Conservation (phyloP, 2,113 vertebrate species). For the Nycticebus coucang region DNA sequence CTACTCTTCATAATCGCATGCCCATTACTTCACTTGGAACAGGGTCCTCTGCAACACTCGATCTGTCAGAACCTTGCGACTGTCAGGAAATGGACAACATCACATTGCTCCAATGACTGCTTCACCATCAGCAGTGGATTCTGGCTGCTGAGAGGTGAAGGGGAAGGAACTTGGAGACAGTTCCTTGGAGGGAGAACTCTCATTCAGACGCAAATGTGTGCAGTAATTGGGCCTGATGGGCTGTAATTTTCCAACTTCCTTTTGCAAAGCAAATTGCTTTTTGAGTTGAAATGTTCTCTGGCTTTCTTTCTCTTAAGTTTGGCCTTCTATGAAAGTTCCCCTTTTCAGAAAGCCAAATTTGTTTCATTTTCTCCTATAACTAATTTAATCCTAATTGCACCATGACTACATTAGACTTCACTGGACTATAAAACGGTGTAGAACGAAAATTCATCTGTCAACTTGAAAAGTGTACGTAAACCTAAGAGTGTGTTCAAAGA, state of each 20-base stretch:
- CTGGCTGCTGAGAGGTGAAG: slow-evolving; percentile 49
- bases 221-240: slow-evolving; percentile 46
- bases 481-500: slow-evolving; percentile 39
- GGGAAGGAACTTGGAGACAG: slow-evolving; percentile 4
- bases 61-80: slow-evolving; percentile 1
- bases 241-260: slow-evolving; percentile 33
- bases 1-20: background rate
- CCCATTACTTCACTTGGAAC: background rate
- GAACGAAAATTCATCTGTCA: slow-evolving; percentile 80
- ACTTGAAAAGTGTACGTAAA: slow-evolving; percentile 70
- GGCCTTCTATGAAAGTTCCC: slow-evolving; percentile 75
- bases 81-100: slow-evolving; percentile 46
- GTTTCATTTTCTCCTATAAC: slow-evolving; percentile 75
- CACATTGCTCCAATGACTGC: background rate
- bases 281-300: slow-evolving; percentile 27
- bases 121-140: slow-evolving; percentile 2
- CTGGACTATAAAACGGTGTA: slow-evolving; percentile 66
- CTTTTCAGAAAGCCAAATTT: slow-evolving; percentile 67
- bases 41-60: background rate
- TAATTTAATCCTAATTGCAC: slow-evolving; percentile 82
- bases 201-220: slow-evolving; percentile 18
- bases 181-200: slow-evolving; percentile 4
- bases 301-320: slow-evolving; percentile 69
- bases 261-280: slow-evolving; percentile 67
- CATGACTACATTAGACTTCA: slow-evolving; percentile 79